Evolutionary conservation across 2,113 vertebrate genomes (phyloP), one percentile per base, ranked within the genome.

Genomic region (Oostethus manadensis): DNA sequence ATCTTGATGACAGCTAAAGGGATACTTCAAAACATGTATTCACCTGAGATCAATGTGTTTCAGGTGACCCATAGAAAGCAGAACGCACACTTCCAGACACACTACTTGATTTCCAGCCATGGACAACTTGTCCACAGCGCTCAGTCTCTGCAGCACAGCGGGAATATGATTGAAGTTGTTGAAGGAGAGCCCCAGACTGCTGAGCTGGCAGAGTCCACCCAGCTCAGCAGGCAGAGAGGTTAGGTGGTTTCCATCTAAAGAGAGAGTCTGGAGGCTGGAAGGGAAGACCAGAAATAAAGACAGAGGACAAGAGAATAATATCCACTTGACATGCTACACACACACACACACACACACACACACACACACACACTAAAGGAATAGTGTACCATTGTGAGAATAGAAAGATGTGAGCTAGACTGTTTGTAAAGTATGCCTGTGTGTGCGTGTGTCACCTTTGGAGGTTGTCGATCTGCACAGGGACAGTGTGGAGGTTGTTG

Each of bases 31-130:
- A 13, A 15, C 44, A 16, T 10, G 29, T 8, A 26, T 26, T 90
- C 73, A 97, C 96, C 96, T 92, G 64, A 98, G 88, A 81, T 98
- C 96, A 16, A 98, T 88, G 38, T 84, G 90, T 85, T 90, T 96
- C 71, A 97, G 78, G 64, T 96, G 93, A 79, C 71, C 88, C 92
- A 97, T 93, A 35, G 72, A 79, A 50, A 78, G 89, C 75, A 98
- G 80, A 40, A 73, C 60, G 46, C 86, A 79, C 53, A 98, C 77
- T 63, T 90, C 87, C 68, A 98, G 78, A 18, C 72, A 85, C 76
- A 94, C 91, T 48, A 97, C 73, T 62, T 53, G 64, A 85, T 98
- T 98, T 60, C 96, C 96, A 20, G 94, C 93, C 93, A 98, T 89
- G 69, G 92, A 76, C 55, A 98, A 80, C 77, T 91, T 94, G 80